Evolutionary conservation across 2,797 vertebrate species (phyloP), one percentile per base, ranked within the genome.

Genomic region (Smutsia gigantea): DNA sequence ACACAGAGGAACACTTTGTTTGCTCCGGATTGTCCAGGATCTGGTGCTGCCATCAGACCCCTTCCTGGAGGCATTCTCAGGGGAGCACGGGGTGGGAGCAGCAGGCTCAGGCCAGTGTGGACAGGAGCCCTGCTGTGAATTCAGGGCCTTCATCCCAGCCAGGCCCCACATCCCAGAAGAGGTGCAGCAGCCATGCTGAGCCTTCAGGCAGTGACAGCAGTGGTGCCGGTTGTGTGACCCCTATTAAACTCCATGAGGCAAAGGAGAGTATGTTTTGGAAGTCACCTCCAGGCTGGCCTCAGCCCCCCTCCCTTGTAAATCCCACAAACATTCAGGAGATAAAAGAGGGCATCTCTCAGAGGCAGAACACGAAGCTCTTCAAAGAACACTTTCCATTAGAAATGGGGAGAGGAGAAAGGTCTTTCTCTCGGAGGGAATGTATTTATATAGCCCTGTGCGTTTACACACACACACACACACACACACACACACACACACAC

Each of bases 271-370:
- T 69, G 78, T 83, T 97, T 81, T 96, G 6, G 3, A 68, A 94
- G 17, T 79, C 77, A 81, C 84, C 91, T 96, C 85, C 85, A 93
- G 82, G 93, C 96, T 81, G 90, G 51, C 63, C 94, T 68, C 59
- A 19, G 27, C 78, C 69, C 95, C 68, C 88, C 92, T 68, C 83
- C 69, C 69, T 92, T 79, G 51, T 90, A 90, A 95, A 94, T 91
- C 55, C 83, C 18, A 72, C 91, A 66, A 68, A 55, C 82, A 89
- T 79, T 29, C 63, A 95, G 77, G 87, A 91, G 94, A 95, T 96
- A 23, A 96, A 97, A 97, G 77, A 74, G 51, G 55, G 61, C 27
- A 19, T 78, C 75, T 68, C 86, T 96, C 61, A 57, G 92, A 91
- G 81, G 63, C 42, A 69, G 71, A 53, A 42, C 77, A 90, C 34